phyloP scores from a whole-genome alignment of 2,888 invertebrate genomes.

The Corythucha ciliata region DNA sequence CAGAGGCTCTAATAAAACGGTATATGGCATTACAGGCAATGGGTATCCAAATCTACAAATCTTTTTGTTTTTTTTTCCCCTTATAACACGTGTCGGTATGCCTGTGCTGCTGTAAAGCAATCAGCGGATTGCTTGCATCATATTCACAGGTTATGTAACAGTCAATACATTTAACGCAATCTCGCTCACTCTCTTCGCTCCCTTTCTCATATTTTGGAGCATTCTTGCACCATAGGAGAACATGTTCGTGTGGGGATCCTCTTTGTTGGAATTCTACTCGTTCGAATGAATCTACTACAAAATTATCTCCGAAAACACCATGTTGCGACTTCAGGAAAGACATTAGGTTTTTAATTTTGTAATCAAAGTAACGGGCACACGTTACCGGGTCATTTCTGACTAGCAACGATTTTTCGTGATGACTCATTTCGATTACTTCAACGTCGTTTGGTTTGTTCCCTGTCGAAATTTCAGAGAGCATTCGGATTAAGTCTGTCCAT shows the following conservation, averaged over 20 bases:
- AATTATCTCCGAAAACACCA: constrained; percentile 1
- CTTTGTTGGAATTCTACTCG: constrained; percentile 37
- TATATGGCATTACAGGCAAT: constrained; percentile 1
- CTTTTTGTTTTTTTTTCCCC: not conserved
- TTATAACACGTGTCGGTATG: constrained; percentile 12
- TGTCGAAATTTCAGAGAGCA: constrained; percentile 11
- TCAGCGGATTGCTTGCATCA: not conserved
- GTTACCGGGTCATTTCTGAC: constrained; percentile 35
- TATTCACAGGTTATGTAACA: constrained; percentile 1
- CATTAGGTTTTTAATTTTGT: constrained; percentile 14
- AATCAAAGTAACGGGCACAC: constrained; percentile 31
- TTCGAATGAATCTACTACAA: constrained; percentile 29
- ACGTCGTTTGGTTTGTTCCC: constrained; percentile 22
- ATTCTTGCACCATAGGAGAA: constrained; percentile 36
- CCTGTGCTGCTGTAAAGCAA: not conserved
- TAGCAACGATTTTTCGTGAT: constrained; percentile 29
- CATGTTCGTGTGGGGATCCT: constrained; percentile 36
- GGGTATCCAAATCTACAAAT: constrained; percentile 14
- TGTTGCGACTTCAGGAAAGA: not conserved
- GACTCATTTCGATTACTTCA: constrained; percentile 21
- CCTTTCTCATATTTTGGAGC: constrained; percentile 31
- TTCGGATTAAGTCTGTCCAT: constrained; percentile 29
- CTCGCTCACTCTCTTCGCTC: not conserved
- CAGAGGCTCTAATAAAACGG: constrained; percentile 4
- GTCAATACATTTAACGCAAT: constrained; percentile 3